Evolutionary conservation across 2,888 invertebrate species (phyloP), one percentile per base, ranked within the genome.

Genomic region (Sicus ferrugineus): DNA sequence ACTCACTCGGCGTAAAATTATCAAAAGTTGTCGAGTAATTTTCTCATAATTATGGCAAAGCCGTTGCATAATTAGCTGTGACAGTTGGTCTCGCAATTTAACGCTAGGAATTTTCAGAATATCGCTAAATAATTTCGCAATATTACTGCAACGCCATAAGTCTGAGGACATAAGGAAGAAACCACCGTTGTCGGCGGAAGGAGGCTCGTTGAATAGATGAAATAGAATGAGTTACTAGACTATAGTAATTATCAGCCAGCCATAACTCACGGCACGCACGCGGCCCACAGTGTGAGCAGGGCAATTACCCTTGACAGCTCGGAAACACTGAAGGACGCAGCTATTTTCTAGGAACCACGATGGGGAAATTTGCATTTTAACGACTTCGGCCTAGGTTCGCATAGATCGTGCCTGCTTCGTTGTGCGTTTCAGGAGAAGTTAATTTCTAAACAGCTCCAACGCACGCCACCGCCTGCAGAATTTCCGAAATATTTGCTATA

Each of bases 221-320:
- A 64, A 48, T 64, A 64, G 64, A 64, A 14, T 14, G 50, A 64
- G 16, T 26, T 48, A 30, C 31, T 64, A 21, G 31, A 11, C 28
- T 14, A 16, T 30, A 30, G 38, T 14, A n/a, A 61, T 38, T 61
- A 38, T 46, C 38, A 2, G 1, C 23, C 21, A 48, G 31, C 11
- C 48, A 46, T 38, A 16, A 23, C 42, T 38, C 6, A 16, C 9
- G 4, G 28, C 26, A 46, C 23, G 23, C 62, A 38, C 19, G 19
- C 48, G 21, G 28, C 30, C 63, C 28, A 30, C 14, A 50, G 31
- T 19, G 50, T 16, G 21, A 19, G 14, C 31, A 48, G 31, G 7
- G 50, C 50, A 64, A 64, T 64, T 64, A 64, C 30, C 50, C 64
- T 64, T 48, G 48, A 31, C 64, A 64, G 64, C 64, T 64, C 64